Conservation (phyloP, 2,113 vertebrate genomes). For the Verasper variegatus region DNA sequence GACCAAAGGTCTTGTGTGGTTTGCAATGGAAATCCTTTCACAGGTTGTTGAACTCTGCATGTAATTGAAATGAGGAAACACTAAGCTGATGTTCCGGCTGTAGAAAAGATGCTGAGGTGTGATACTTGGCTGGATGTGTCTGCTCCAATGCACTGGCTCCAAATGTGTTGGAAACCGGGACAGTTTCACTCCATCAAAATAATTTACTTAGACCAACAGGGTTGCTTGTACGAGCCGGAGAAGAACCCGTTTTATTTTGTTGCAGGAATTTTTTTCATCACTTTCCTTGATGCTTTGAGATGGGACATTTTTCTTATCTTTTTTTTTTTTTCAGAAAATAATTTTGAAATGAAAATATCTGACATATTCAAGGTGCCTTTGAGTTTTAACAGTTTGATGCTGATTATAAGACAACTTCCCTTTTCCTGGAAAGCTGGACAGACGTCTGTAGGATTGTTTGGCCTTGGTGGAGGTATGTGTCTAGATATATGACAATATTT, state of each 20-base stretch:
- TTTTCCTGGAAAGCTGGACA: background rate
- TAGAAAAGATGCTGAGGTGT: background rate
- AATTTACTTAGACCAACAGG: no score
- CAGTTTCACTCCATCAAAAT: background rate
- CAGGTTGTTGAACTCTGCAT: slow-evolving; percentile 25
- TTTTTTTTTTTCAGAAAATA: background rate
- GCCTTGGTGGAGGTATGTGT: background rate
- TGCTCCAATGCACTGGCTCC: background rate
- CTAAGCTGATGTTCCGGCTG: background rate
- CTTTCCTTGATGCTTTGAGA: background rate
- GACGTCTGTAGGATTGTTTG: background rate
- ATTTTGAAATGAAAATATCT: background rate
- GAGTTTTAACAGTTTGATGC: no score
- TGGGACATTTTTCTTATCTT: background rate
- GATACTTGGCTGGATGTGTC: background rate
- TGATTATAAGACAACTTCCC: background rate
- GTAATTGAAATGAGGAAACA: slow-evolving; percentile 29
- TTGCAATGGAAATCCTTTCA: slow-evolving; percentile 7
- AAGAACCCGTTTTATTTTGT: no score
- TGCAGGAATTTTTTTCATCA: background rate
- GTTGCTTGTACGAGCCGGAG: no score
- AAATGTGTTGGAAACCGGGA: background rate
- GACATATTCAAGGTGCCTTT: no score
- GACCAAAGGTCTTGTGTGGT: slow-evolving; percentile 31
- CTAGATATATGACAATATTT: no score